phyloP scores from a whole-genome alignment of 2,888 invertebrate species.

The Cryptocheilus praepositus region DNA sequence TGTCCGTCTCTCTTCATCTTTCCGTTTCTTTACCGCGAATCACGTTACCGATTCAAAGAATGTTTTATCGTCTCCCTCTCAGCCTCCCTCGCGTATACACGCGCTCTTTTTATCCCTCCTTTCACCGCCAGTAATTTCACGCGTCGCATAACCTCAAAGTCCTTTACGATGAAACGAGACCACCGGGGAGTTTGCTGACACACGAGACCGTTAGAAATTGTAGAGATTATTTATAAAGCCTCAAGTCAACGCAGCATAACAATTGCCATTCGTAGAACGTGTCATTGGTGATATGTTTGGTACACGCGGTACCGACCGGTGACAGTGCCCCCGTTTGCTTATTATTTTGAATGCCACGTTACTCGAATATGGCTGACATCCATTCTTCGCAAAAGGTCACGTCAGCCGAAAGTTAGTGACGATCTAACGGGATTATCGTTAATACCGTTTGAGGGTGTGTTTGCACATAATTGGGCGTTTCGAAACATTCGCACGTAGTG shows the following conservation, averaged over 20 bases:
- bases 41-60: constrained; percentile 51
- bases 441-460: no score
- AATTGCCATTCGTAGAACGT: constrained; percentile 44
- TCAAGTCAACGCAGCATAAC: constrained; percentile 54
- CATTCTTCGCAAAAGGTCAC: no score
- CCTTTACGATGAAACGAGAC: constrained; percentile 48
- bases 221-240: constrained; percentile 55
- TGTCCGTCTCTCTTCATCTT: constrained; percentile 25
- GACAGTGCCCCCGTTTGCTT: no score
- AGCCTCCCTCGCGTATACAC: constrained; percentile 7
- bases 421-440: no score
- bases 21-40: constrained; percentile 32
- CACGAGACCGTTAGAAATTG: constrained; percentile 48
- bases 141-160: constrained; percentile 62
- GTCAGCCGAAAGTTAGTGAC: no score
- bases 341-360: no score
- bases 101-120: constrained; percentile 22
- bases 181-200: constrained; percentile 50
- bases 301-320: no score
- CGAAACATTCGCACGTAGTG: no score
- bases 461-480: no score
- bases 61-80: constrained; percentile 35
- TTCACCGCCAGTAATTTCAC: constrained; percentile 59
- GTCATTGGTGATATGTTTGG: constrained; percentile 1
- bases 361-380: no score